Conservation (phyloP, 2,888 invertebrate genomes). For the Limnephilus auricula region DNA sequence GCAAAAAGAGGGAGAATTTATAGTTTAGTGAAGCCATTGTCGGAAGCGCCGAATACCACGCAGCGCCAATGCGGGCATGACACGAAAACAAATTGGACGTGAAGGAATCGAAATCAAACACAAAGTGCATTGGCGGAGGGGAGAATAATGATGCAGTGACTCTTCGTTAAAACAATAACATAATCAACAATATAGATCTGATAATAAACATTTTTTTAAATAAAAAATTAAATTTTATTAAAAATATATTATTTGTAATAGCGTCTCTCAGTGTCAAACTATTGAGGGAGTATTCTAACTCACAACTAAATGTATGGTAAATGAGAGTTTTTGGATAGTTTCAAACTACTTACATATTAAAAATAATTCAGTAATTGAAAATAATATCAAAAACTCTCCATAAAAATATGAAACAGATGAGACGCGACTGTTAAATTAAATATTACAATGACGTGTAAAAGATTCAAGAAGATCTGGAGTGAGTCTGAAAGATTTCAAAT, state of each 20-base stretch:
- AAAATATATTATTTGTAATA: not conserved
- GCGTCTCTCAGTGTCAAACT: not conserved
- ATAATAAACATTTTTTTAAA: not conserved
- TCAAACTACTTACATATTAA: too few relatives aligned
- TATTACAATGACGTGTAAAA: too few relatives aligned
- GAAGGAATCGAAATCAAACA: constrained; percentile 5
- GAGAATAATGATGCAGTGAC: not conserved
- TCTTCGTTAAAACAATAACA: not conserved
- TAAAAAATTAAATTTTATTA: not conserved
- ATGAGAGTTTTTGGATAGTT: not conserved
- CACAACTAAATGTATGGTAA: not conserved
- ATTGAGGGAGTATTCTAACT: not conserved
- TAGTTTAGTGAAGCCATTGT: constrained; percentile 54
- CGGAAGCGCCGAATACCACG: constrained; percentile 48
- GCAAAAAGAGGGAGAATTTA: constrained; percentile 57
- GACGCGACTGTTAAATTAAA: too few relatives aligned
- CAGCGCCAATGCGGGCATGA: constrained; percentile 11
- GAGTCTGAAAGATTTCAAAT: not conserved
- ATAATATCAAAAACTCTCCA: too few relatives aligned
- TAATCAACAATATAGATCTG: not conserved
- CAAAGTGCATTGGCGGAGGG: constrained; percentile 16
- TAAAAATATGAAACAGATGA: too few relatives aligned
- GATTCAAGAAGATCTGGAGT: not conserved
- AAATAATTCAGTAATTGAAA: too few relatives aligned
- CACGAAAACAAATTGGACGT: constrained; percentile 47